A percentile compares a stretch with the other conserved stretches of the same genome.
These are phyloP conservation scores for Tangara arthus DNA, from an alignment of 2,797 vertebrate species.

Conservation along the genomic window DNA sequence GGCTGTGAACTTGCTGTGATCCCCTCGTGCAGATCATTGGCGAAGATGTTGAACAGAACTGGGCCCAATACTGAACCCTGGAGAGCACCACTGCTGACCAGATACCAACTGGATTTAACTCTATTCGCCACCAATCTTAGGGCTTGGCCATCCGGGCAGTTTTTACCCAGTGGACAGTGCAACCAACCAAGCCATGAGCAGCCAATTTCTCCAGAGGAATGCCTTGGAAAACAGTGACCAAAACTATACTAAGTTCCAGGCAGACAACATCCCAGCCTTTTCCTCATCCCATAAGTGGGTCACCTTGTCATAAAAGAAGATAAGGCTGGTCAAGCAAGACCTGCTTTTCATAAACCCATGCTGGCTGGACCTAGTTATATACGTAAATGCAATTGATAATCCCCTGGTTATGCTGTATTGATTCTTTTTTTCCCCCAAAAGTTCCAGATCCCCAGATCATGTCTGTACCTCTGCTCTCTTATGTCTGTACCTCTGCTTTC, in stretches of 20 bases:
- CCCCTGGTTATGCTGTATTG: not conserved
- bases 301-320: not conserved
- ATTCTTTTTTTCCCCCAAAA: accelerated
- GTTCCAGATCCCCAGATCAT: not conserved
- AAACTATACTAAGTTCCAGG: not conserved
- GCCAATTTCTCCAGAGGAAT: not conserved
- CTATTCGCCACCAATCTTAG: not conserved
- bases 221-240: not conserved
- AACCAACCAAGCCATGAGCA: not conserved
- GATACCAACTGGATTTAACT: not conserved
- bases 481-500: not conserved
- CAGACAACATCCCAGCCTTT: not conserved
- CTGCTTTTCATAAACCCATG: not conserved
- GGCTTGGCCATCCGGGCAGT: not conserved
- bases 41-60: not conserved
- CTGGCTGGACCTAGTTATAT: not conserved
- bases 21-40: accelerated
- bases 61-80: not conserved
- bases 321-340: not conserved
- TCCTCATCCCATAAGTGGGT: not conserved
- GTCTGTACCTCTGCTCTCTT: not conserved
- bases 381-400: not conserved
- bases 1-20: not conserved
- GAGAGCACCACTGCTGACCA: not conserved
- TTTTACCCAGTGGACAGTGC: not conserved